Percentiles rank a stretch among this genome's conserved stretches.
Conservation (phyloP, 2,888 invertebrate species). For the Dynastes maya region DNA sequence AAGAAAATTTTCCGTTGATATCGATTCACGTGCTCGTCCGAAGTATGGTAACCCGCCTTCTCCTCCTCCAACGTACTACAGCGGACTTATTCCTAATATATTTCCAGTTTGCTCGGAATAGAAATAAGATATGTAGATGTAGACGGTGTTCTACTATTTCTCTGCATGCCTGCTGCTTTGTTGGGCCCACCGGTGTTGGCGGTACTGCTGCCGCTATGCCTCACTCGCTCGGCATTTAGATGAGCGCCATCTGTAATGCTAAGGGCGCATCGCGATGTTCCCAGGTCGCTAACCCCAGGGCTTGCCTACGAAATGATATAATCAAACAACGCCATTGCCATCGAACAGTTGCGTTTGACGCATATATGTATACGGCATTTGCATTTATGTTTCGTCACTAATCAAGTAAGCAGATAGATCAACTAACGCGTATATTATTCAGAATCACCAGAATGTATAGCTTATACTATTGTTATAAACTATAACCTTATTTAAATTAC, state of each 20-base stretch:
- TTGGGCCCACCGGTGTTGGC: background rate
- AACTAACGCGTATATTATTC: background rate
- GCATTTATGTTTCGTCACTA: constrained; percentile 52
- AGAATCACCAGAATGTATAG: background rate
- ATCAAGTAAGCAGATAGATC: constrained; percentile 39
- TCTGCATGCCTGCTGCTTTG: constrained; percentile 29
- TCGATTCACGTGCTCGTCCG: constrained; percentile 34
- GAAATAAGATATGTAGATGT: constrained; percentile 62
- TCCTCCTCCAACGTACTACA: constrained; percentile 28
- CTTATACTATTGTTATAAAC: too few relatives aligned
- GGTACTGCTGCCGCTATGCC: constrained; percentile 44
- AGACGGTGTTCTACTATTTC: constrained; percentile 52
- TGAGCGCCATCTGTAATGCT: constrained; percentile 62
- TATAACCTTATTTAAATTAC: too few relatives aligned
- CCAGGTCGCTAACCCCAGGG: constrained; percentile 48
- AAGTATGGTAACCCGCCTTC: constrained; percentile 16
- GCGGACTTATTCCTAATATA: constrained; percentile 60
- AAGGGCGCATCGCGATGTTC: constrained; percentile 52
- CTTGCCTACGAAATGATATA: constrained; percentile 55
- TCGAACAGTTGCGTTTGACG: constrained; percentile 51
- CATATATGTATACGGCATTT: constrained; percentile 53
- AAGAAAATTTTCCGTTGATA: constrained; percentile 43
- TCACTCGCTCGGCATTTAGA: constrained; percentile 53
- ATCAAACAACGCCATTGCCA: constrained; percentile 56
- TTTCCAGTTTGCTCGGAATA: constrained; percentile 58